Base-by-base conservation (phyloP, 2,888 invertebrate genomes). In the Ochlodes sylvanus region DNA sequence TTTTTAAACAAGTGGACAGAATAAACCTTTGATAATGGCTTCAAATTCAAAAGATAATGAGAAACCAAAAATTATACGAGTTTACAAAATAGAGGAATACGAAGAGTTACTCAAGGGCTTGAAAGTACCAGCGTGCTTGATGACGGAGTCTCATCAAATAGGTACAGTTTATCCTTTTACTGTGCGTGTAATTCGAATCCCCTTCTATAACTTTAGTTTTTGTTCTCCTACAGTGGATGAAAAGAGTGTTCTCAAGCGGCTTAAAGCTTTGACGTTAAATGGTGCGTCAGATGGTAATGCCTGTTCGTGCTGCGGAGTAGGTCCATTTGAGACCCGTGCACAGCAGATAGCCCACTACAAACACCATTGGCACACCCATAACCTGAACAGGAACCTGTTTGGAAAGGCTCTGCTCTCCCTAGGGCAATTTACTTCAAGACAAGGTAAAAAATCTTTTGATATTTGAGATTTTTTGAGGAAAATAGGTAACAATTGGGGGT, bases 311-410 rank as follows among this genome's bases (percentile, higher is more conserved):
- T 94, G 94, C 69, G 89, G 90, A 1, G 90, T 92, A 0, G 94
- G 94, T 0, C 93, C 94, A 0, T 96, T 96, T 77, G 89, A 94
- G 34, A 90, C 95, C 60, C 83, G 95, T 57, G 87, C 89, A 0
- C 94, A 95, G 69, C 96, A 97, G 84, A 94, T 95, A 15, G 93
- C 95, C 7, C 98, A 98, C 82, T 97, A 96, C 80, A 97, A 96
- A 79, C 89, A 96, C 44, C 97, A 97, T 81, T 97, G 97, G 97
- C 97, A 98, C 83, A 94, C 97, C 3, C 97, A 97, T 79, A 98
- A 98, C 86, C 87, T 98, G 50, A 97, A 97, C 77, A 94, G 95
- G 73, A 95, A 95, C 72, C 82, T 97, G 12, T 94, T 94, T 73
- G 95, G 95, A 1, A 92, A 89, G 69, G 67, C 79, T 21, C 70